phyloP scores from a whole-genome alignment of 2,888 invertebrate species.

The Napeogenes inachia region DNA sequence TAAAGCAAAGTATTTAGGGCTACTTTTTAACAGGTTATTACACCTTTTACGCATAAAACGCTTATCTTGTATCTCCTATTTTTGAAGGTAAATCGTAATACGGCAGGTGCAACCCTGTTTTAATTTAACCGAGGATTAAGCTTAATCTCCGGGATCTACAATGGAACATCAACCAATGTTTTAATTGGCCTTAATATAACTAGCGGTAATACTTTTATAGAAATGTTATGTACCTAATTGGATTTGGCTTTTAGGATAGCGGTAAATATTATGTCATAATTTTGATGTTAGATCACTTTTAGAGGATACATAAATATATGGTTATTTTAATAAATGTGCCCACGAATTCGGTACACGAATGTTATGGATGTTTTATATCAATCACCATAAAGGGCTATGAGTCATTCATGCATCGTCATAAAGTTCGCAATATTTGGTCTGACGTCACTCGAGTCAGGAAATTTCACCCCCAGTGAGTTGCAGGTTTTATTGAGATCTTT shows the following conservation, averaged over 20 bases:
- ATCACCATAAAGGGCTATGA: constrained; percentile 24
- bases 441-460: constrained; percentile 26
- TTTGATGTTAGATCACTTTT: no score
- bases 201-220: neutral
- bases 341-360: no score
- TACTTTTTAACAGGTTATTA: neutral
- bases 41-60: neutral
- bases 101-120: constrained; percentile 22
- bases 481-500: constrained; percentile 1
- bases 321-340: no score
- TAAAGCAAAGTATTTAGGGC: no score
- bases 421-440: constrained; percentile 22
- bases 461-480: neutral
- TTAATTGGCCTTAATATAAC: constrained; percentile 2
- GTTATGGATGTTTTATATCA: constrained; percentile 23
- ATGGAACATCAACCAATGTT: constrained; percentile 1
- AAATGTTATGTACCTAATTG: no score
- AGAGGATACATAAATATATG: no score
- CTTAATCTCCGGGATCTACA: constrained; percentile 3
- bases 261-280: no score
- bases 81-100: constrained; percentile 13
- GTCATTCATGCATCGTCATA: constrained; percentile 20
- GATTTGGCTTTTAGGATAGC: no score
- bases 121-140: constrained; percentile 4
- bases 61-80: constrained; percentile 11